phyloP scores from a whole-genome alignment of 2,888 invertebrate species.

The Ectemnius cavifrons region DNA sequence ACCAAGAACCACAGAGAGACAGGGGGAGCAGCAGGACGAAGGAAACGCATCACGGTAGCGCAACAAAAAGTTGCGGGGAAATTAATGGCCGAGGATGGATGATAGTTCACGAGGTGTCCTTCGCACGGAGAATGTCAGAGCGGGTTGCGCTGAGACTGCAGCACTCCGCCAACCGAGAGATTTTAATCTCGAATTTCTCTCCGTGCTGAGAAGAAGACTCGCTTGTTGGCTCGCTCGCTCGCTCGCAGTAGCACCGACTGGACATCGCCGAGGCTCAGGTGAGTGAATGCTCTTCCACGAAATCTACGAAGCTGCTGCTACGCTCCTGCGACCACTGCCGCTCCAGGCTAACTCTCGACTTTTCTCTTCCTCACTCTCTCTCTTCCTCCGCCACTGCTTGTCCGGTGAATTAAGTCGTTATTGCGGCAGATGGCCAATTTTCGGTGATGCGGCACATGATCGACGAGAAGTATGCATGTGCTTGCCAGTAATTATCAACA shows the following conservation, averaged over 20 bases:
- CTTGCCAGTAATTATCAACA: constrained; percentile 47
- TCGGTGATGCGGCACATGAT: constrained; percentile 58
- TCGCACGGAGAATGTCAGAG: constrained; percentile 36
- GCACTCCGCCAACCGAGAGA: constrained; percentile 8
- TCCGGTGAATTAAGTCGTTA: constrained; percentile 73
- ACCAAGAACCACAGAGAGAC: constrained; percentile 18
- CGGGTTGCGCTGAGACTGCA: background rate
- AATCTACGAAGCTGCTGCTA: constrained; percentile 44
- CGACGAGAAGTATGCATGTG: constrained; percentile 30
- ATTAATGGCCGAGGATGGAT: constrained; percentile 30
- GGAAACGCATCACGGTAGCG: constrained; percentile 39
- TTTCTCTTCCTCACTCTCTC: too few species aligned
- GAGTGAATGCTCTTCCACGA: constrained; percentile 48
- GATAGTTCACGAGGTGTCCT: constrained; percentile 39
- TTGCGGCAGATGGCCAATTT: constrained; percentile 73
- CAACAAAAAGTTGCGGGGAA: constrained; percentile 30
- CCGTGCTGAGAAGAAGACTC: constrained; percentile 15
- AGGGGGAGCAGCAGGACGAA: constrained; percentile 14
- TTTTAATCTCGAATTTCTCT: constrained; percentile 47
- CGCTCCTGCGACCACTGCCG: too few species aligned
- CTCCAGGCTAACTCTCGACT: too few species aligned
- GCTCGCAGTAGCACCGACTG: constrained; percentile 27
- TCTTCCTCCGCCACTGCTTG: constrained; percentile 29
- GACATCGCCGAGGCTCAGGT: constrained; percentile 22
- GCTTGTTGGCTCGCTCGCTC: too few species aligned